Conservation (phyloP, 2,113 vertebrate species). For the Elgaria multicarinata region DNA sequence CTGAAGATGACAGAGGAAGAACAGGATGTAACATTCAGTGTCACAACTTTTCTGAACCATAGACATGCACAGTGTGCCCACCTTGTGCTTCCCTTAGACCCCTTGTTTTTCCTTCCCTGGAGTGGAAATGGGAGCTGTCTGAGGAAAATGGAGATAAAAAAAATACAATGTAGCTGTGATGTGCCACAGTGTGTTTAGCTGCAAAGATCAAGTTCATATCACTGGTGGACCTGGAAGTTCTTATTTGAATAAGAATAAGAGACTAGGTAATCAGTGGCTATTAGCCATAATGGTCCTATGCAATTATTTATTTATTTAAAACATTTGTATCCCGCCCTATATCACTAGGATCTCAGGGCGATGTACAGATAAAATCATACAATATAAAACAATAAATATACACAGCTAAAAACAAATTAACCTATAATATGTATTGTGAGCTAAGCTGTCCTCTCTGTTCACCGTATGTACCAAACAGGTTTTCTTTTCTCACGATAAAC, state of each 20-base stretch:
- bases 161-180: not conserved
- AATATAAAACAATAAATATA: no score
- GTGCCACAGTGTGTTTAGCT: not conserved
- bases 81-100: not conserved
- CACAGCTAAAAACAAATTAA: no score
- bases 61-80: not conserved
- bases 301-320: no score
- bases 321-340: no score
- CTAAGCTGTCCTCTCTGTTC: no score
- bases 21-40: not conserved
- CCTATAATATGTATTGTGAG: not conserved
- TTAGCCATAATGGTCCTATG: no score
- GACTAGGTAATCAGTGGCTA: no score
- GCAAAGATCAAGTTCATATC: not conserved
- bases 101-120: not conserved
- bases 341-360: no score
- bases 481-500: constrained; percentile 26
- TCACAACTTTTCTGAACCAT: not conserved
- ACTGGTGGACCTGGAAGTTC: not conserved
- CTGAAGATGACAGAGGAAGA: not conserved
- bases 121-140: not conserved
- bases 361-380: no score
- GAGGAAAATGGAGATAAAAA: not conserved
- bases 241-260: not conserved
- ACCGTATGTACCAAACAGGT: not conserved